Evolutionary conservation across 2,113 vertebrate species (phyloP).

Genomic region (Pao palembangensis): DNA sequence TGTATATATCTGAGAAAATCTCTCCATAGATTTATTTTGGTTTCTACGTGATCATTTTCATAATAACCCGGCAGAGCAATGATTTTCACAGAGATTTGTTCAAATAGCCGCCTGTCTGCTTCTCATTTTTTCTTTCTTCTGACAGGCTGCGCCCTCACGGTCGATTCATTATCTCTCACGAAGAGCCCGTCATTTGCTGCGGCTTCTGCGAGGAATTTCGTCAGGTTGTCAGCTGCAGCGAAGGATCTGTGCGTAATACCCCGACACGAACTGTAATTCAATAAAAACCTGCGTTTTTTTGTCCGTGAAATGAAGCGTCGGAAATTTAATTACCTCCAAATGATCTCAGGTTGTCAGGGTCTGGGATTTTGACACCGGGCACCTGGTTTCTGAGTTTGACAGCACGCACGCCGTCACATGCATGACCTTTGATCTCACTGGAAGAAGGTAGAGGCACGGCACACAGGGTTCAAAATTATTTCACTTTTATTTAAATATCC

Average conservation of each 20-base stretch:
- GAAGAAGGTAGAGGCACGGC: conserved; percentile 65
- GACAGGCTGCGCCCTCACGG: conserved; percentile 58
- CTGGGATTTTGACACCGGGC: conserved; percentile 77
- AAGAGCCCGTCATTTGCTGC: conserved; percentile 76
- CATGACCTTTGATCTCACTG: conserved; percentile 73
- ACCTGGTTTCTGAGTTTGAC: conserved; percentile 74
- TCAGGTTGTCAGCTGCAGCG: conserved; percentile 79
- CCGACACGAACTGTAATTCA: background rate
- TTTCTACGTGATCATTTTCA: conserved; percentile 10
- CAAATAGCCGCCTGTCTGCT: background rate
- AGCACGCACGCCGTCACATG: conserved; percentile 67
- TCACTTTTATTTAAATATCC: background rate
- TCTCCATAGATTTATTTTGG: conserved; percentile 5
- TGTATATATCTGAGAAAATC: conserved; percentile 16
- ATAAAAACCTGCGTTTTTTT: background rate
- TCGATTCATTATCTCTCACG: conserved; percentile 66
- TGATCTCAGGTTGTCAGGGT: conserved; percentile 71
- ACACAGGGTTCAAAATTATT: background rate
- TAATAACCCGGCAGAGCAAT: conserved; percentile 3
- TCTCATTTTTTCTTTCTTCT: conserved; percentile 17
- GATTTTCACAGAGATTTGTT: background rate
- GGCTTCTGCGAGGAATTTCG: conserved; percentile 73
- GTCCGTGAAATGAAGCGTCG: background rate
- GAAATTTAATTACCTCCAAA: background rate
- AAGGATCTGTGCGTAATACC: conserved; percentile 75